Evolutionary conservation across 2,113 vertebrate genomes (phyloP).

Genomic region (Entomyzon cyanotis): DNA sequence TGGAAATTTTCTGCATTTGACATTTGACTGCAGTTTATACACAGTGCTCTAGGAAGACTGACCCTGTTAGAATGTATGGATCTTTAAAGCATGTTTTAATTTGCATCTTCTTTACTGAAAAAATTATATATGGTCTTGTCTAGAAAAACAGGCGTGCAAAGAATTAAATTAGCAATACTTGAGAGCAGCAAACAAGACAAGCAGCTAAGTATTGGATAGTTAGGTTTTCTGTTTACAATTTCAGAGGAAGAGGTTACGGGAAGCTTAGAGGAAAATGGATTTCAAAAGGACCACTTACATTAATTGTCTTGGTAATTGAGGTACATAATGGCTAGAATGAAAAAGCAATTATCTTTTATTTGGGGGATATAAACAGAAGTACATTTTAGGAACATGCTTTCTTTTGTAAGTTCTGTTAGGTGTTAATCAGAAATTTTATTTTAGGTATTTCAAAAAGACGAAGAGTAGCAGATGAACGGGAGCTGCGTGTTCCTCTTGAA

Average conservation of each 20-base stretch:
- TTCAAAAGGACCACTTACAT: not conserved
- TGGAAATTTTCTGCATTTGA: not conserved
- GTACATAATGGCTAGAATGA: not conserved
- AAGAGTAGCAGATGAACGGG: constrained; percentile 86
- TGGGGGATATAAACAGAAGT: not conserved
- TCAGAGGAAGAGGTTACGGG: not conserved
- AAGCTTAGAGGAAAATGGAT: not conserved
- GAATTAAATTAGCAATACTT: not conserved
- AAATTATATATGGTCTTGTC: not conserved
- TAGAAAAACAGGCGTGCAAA: not conserved
- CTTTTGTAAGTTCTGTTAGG: not conserved
- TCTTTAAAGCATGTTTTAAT: not conserved
- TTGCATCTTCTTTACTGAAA: not conserved
- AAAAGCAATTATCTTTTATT: not conserved
- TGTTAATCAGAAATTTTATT: constrained; percentile 60
- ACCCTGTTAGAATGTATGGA: not conserved
- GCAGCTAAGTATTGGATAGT: not conserved
- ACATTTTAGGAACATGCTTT: not conserved
- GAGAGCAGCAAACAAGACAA: not conserved
- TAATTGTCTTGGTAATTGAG: not conserved
- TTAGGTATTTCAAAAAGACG: constrained; percentile 83
- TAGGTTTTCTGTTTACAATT: not conserved
- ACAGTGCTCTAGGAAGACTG: not conserved
- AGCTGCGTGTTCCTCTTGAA: constrained; percentile 86
- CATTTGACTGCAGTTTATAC: not conserved